Conservation (phyloP, 1,140 invertebrate species). For the Drosophila equinoxialis region DNA sequence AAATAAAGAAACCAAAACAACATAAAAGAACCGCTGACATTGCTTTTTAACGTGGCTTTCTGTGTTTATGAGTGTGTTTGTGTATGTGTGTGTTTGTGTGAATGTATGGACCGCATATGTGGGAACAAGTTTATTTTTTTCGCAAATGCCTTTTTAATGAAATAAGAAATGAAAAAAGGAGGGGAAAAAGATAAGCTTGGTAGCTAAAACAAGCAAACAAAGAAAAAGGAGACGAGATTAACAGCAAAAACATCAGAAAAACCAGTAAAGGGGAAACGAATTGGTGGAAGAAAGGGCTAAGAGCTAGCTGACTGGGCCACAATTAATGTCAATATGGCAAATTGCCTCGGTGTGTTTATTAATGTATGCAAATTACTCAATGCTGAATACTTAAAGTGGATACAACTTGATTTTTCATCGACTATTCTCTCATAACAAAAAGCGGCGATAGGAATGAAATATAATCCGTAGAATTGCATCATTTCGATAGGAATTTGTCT, state of each 20-base stretch:
- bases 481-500: not conserved
- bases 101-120: constrained; percentile 31
- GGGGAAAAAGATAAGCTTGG: constrained; percentile 60
- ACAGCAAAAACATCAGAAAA: not conserved
- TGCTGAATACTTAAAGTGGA: not conserved
- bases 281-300: constrained; percentile 20
- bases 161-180: constrained; percentile 40
- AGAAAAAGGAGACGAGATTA: constrained; percentile 29
- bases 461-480: not conserved
- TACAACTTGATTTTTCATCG: not conserved
- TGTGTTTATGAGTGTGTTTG: constrained; percentile 14
- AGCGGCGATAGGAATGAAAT: not conserved
- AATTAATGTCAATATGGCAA: constrained; percentile 74
- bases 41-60: constrained; percentile 45
- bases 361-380: constrained; percentile 17
- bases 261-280: constrained; percentile 24
- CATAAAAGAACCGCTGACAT: constrained; percentile 59
- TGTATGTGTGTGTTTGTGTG: constrained; percentile 8
- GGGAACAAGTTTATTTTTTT: constrained; percentile 72
- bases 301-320: constrained; percentile 21
- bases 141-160: constrained; percentile 80
- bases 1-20: constrained; percentile 30
- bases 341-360: constrained; percentile 48
- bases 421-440: not conserved
- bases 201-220: constrained; percentile 50